phyloP scores from a whole-genome alignment of 2,888 invertebrate genomes.

The Euspilapteryx auroguttella region DNA sequence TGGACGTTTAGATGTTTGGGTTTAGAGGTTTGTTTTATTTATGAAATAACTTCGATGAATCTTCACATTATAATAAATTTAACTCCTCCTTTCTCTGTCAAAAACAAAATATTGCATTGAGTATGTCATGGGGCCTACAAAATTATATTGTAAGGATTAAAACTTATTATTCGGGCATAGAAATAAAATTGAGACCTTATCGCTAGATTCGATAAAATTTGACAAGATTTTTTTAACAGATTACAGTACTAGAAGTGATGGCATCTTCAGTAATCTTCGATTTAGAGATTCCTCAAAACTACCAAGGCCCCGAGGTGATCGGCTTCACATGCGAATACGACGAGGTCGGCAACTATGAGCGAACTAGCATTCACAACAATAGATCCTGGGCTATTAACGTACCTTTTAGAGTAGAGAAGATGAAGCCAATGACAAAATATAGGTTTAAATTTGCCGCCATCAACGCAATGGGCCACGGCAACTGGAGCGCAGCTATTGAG shows the following conservation, averaged over 20 bases:
- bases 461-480: constrained; percentile 30
- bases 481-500: constrained; percentile 17
- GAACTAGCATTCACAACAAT: constrained; percentile 32
- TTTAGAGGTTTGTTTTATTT: neutral
- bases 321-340: constrained; percentile 39
- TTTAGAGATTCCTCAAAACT: constrained; percentile 16
- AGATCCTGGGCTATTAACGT: constrained; percentile 35
- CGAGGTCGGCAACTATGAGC: constrained; percentile 19
- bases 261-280: constrained; percentile 28
- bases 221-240: too few species aligned
- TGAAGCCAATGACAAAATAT: constrained; percentile 31
- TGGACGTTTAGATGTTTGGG: too few species aligned
- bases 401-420: constrained; percentile 24
- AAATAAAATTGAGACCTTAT: too few species aligned
- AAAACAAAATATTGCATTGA: too few species aligned
- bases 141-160: too few species aligned
- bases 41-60: neutral
- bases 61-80: too few species aligned
- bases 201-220: neutral
- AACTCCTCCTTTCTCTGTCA: too few species aligned
- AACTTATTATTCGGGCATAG: too few species aligned
- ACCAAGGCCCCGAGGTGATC: constrained; percentile 21
- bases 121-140: too few species aligned
- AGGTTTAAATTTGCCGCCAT: constrained; percentile 30
- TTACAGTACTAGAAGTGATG: constrained; percentile 11